A percentile compares a stretch with the other conserved stretches of the same genome.
These are phyloP conservation scores for Varanus salvator DNA, from an alignment of 2,113 vertebrate species.

Conservation along the genomic window DNA sequence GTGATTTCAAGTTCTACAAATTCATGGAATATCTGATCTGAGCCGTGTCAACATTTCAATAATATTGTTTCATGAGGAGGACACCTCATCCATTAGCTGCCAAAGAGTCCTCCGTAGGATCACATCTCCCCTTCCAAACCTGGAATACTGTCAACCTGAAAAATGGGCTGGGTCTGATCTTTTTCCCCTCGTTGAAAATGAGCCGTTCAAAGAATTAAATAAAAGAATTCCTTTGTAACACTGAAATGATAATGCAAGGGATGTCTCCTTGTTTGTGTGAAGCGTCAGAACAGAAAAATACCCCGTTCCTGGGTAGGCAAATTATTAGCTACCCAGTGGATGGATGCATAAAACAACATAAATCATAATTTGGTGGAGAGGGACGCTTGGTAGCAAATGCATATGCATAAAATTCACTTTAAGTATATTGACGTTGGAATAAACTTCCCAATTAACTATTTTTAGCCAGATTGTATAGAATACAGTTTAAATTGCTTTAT, in stretches of 20 bases:
- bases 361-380: conserved; percentile 44
- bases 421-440: conserved; percentile 40
- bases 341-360: conserved; percentile 47
- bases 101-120: conserved; percentile 39
- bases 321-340: conserved; percentile 60
- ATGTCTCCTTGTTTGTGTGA: conserved; percentile 75
- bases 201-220: conserved; percentile 77
- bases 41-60: conserved; percentile 51
- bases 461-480: conserved; percentile 3
- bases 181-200: conserved; percentile 85
- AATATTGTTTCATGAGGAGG: conserved; percentile 54
- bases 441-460: conserved; percentile 38
- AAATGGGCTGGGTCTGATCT: conserved; percentile 88
- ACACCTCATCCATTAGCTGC: conserved; percentile 58
- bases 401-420: conserved; percentile 56
- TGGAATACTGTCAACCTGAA: conserved; percentile 71
- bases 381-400: conserved; percentile 17
- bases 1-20: conserved; percentile 72
- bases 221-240: conserved; percentile 69
- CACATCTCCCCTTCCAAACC: conserved; percentile 48
- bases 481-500: conserved; percentile 61
- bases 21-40: conserved; percentile 60
- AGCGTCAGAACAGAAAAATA: conserved; percentile 59
- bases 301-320: conserved; percentile 59
- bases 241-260: conserved; percentile 81